Conservation (phyloP, 2,888 invertebrate genomes). For the Metellina segmentata region DNA sequence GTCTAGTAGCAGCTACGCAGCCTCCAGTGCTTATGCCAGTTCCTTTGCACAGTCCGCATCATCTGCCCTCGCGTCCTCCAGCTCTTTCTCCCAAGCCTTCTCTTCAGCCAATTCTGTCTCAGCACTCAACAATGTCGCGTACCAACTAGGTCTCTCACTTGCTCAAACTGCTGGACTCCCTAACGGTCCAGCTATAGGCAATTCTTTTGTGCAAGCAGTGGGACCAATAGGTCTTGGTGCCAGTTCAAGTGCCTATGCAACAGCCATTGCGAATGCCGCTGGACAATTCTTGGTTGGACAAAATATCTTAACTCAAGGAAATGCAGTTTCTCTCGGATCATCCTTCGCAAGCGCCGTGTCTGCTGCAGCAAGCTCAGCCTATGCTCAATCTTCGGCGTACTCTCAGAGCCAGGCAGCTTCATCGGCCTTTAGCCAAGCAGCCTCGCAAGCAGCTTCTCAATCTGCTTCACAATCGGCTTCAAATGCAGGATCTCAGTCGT, state of each 20-base stretch:
- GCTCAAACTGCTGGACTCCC: slow-evolving; percentile 18
- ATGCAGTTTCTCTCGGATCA: slow-evolving; percentile 8
- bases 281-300: neutral
- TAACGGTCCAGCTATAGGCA: slow-evolving; percentile 20
- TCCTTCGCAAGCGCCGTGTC: slow-evolving; percentile 24
- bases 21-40: neutral
- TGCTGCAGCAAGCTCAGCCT: neutral
- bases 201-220: neutral
- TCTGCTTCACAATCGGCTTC: too few species aligned
- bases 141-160: neutral
- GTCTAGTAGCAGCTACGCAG: neutral
- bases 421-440: neutral
- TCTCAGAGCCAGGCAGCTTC: slow-evolving; percentile 21
- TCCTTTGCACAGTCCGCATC: slow-evolving; percentile 16
- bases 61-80: slow-evolving; percentile 20
- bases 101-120: slow-evolving; percentile 3
- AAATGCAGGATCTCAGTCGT: neutral
- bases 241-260: slow-evolving; percentile 22
- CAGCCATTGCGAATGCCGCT: slow-evolving; percentile 15
- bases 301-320: neutral
- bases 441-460: neutral
- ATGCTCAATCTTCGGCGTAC: neutral
- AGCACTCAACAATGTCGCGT: neutral
- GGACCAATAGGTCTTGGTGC: slow-evolving; percentile 26
- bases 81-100: slow-evolving; percentile 20